Evolutionary conservation across 1,140 invertebrate species (phyloP).

Genomic region (Drosophila mojavensis): DNA sequence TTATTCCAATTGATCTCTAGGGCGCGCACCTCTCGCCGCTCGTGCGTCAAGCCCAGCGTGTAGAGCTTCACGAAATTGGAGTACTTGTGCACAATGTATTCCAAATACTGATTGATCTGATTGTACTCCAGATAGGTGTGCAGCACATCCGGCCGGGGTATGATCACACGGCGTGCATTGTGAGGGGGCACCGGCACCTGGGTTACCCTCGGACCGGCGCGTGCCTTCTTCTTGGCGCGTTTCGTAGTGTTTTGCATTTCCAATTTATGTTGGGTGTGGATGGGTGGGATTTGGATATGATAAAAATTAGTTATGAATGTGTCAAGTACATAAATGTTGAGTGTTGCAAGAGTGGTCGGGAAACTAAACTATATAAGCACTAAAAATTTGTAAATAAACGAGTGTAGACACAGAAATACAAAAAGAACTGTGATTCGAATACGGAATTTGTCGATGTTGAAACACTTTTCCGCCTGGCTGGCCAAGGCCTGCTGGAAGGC

Average conservation of each 20-base stretch:
- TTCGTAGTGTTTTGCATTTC: constrained; percentile 47
- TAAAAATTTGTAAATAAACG: constrained; percentile 4
- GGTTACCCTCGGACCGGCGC: not conserved
- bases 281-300: not conserved
- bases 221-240: constrained; percentile 50
- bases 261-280: not conserved
- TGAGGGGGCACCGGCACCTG: constrained; percentile 1
- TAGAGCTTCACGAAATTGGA: constrained; percentile 84
- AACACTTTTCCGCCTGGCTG: not conserved
- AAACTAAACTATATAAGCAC: not conserved
- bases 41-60: constrained; percentile 85
- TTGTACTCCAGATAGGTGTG: constrained; percentile 69
- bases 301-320: too few relatives aligned
- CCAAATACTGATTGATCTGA: constrained; percentile 82
- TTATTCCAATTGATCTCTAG: constrained; percentile 85
- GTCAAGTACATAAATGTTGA: too few relatives aligned
- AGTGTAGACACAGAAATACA: too few relatives aligned
- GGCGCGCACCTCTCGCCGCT: constrained; percentile 85
- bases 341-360: not conserved
- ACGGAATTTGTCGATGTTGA: too few relatives aligned
- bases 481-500: constrained; percentile 5
- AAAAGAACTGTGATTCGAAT: not conserved
- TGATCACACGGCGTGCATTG: constrained; percentile 23
- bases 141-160: constrained; percentile 73
- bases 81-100: constrained; percentile 83